A percentile compares a stretch with the other conserved stretches of the same genome.
Evolutionary conservation across 1,140 invertebrate genomes (phyloP).

Genomic region (Mamestra configurata): DNA sequence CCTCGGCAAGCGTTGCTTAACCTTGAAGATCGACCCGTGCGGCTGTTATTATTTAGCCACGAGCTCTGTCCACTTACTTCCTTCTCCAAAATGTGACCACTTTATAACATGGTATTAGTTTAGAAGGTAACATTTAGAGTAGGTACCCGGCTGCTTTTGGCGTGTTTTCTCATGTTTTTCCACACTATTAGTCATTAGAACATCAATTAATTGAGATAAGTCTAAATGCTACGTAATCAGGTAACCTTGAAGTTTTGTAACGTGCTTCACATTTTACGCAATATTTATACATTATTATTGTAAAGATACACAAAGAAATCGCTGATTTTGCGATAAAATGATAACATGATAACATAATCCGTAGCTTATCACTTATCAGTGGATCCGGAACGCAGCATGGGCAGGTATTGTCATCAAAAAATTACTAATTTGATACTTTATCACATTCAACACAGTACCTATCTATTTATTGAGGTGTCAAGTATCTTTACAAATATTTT

Average conservation of each 20-base stretch:
- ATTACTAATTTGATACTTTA: neutral
- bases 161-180: no score
- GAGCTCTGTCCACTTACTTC: no score
- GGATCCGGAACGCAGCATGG: neutral
- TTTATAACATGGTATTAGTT: no score
- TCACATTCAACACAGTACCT: neutral
- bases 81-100: no score
- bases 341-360: neutral
- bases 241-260: neutral
- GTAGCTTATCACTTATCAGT: neutral
- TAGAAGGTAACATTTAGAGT: no score
- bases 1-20: no score
- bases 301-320: neutral
- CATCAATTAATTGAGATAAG: no score
- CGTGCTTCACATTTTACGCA: neutral
- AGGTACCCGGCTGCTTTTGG: no score
- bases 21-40: no score
- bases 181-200: no score
- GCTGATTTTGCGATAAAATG: neutral
- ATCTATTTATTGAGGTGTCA: neutral
- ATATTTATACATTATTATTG: slow-evolving; percentile 6
- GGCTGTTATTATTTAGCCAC: no score
- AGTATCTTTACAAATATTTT: no score
- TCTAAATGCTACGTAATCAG: neutral
- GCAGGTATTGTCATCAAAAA: neutral